Base-by-base conservation (phyloP, 2,113 vertebrate genomes). In the Scortum barcoo region DNA sequence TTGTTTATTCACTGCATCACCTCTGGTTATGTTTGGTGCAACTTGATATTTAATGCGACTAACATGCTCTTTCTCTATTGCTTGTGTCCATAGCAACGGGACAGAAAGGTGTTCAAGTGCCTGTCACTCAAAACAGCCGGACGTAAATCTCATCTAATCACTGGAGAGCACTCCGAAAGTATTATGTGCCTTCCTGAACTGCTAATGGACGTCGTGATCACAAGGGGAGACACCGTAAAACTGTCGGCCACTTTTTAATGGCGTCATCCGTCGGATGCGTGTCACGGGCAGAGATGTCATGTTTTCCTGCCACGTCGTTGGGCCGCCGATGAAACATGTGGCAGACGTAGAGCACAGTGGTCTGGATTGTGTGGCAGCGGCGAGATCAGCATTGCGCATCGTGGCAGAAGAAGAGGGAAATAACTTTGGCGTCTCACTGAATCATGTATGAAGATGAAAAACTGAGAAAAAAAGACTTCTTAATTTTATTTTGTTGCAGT, bases 41-140 rank as follows among this genome's bases (percentile, higher is more conserved):
- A 16, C 42, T 30, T 69, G 9, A 60, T 71, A 5, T 51, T 61
- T 6, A 12, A 4, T n/a, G 5, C 14, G 26, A 62, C 53, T 76
- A 65, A 91, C 58, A 10, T 48, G 7, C 26, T 53, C 44, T 26
- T 80, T 89, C 22, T 84, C 44, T 86, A 1, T 83, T 28, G 2
- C 65, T 75, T 84, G 75, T 82, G 36, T 93, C 85, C 60, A 76
- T 79, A 97, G 96, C 96, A 56, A 87, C 91, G 1, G 96, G 96
- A 90, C 96, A 96, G 93, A 96, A 96, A 88, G 96, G 95, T 56
- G 93, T 96, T 53, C 94, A 96, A 90, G 95, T 96, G 87, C 93
- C 96, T 38, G 95, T 96, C 50, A 95, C 93, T 85, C 96, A 95
- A 86, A 95, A 92, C 46, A 85, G 89, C 78, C 95, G 92, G 90